Conservation (phyloP, 2,113 vertebrate species). For the Dromiciops gliroides region DNA sequence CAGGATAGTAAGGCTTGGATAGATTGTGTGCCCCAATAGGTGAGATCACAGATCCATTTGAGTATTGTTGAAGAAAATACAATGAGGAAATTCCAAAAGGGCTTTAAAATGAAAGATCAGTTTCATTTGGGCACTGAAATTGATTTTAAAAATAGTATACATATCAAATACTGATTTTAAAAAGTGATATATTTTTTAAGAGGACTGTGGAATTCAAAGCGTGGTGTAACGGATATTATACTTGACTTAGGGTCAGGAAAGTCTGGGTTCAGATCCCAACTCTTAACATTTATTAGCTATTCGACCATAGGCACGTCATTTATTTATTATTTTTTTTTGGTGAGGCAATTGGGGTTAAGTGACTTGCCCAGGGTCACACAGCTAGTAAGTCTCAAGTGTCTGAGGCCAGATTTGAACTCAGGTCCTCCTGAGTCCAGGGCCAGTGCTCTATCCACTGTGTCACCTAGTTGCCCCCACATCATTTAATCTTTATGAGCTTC, state of each 20-base stretch:
- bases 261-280: background rate
- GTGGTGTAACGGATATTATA: background rate
- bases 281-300: background rate
- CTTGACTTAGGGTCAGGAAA: background rate
- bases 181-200: constrained; percentile 22
- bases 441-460: no score
- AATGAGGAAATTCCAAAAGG: constrained; percentile 10
- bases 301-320: background rate
- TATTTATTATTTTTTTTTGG: no score
- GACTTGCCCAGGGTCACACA: no score
- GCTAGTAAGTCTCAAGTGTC: no score
- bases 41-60: background rate
- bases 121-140: background rate
- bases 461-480: no score
- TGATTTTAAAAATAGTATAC: background rate
- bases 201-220: constrained; percentile 32
- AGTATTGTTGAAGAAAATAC: constrained; percentile 4
- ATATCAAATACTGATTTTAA: background rate
- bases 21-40: background rate
- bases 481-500: background rate
- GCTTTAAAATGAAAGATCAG: constrained; percentile 9
- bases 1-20: background rate
- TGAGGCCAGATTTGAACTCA: no score
- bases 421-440: no score
- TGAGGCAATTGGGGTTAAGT: no score